Base-by-base conservation (phyloP, 2,797 vertebrate genomes). In the Odontamblyopus rebecca region DNA sequence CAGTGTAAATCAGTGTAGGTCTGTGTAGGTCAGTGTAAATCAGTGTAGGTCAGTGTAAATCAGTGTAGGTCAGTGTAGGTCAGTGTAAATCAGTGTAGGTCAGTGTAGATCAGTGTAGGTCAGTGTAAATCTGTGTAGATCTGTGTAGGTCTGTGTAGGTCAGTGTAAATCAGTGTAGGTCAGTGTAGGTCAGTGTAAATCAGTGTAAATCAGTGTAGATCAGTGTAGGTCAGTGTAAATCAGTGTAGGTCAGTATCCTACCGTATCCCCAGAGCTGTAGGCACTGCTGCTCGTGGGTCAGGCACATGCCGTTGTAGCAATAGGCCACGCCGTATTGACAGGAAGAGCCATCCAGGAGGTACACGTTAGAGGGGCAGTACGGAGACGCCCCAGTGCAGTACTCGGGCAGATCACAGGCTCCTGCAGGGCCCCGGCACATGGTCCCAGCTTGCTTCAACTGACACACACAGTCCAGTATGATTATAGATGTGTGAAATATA, bases 231-330 rank as follows among this genome's bases (percentile, higher is more conserved):
- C 44, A 15, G 44, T 48, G 44, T n/a, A 23, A 7, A 2, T n/a
- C 19, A 54, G 53, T 54, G 53, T 19, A 51, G 50, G 50, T 51
- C 16, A 51, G 50, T 54, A 38, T 75, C 15, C 71, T 88, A 99
- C 97, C 97, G 18, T 96, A 92, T 12, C 97, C 97, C 97, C 97
- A 98, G 41, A 99, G 95, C 90, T 96, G 95, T 82, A 95, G 82
- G 3, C 97, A 99, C 80, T 98, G 97, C 82, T 96, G 94, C 27
- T 94, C 91, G 18, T 98, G 96, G 2, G 96, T 98, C 82, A 97
- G 95, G 78, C 97, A 99, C 94, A 96, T 96, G 83, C 97, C 97
- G 0, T 95, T 96, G 88, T 89, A 93, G 90, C 97, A 99, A 89
- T 96, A 98, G 26, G 96, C 97, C 5, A 82, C 73, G 0, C 93